Evolutionary conservation across 2,888 invertebrate genomes (phyloP), one percentile per base, ranked within the genome.

Genomic region (Minunthozetes semirufus): DNA sequence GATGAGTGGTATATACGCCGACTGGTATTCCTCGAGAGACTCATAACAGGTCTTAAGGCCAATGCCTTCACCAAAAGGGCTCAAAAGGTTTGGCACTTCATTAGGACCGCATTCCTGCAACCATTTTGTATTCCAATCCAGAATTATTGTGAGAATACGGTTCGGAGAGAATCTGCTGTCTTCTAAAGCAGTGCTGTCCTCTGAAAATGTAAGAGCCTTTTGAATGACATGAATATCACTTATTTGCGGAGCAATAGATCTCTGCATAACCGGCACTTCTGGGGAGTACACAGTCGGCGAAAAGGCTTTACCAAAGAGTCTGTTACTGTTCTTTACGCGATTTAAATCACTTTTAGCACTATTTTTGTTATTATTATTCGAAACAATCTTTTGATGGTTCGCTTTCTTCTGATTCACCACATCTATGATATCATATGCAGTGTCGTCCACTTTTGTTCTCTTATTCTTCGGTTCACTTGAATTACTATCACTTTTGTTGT

Each of bases 21-120:
- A 85, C 78, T 81, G 84, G 82, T 90, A 91, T 76, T 89, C 87
- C 13, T 84, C 82, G 79, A 86, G 88, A 68, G 83, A 85, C 3
- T 80, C 80, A 81, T 88, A 90, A 27, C 33, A 33, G 4, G 33
- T 63, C 63, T 63, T 29, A 27, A 63, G 13, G 1, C 63, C 63
- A n/a, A 1, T 33, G 6, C 63, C 38, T 19, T 48, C 61, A 27
- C 42, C 61, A n/a, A 38, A 46, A 3, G 38, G 42, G 46, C 29
- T 61, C 27, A 73, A 17, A 33, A 72, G 48, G 27, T 78, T 77
- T 13, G 78, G 74, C 11, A 63, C 22, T 48, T 70, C 42, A 0
- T 25, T 75, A 50, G 15, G 33, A n/a, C 3, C 9, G 33, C 29
- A 63, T 11, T 79, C 79, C 22, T 72, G 27, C 1, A 79, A 53